These are phyloP conservation scores for Gobio gobio DNA, from an alignment of 2,113 vertebrate genomes.

Conservation along the genomic window DNA sequence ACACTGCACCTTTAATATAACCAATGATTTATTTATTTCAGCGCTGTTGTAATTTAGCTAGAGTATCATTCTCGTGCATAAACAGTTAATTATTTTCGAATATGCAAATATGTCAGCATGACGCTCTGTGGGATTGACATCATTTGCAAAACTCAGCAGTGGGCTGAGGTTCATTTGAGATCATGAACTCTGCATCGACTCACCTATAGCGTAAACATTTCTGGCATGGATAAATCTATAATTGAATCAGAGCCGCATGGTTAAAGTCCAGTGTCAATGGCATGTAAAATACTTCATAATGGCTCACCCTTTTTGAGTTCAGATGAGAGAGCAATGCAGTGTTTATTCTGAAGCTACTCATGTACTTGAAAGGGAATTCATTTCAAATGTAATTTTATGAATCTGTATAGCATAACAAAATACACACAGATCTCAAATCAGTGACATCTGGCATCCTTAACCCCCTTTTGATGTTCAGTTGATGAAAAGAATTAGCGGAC, in stretches of 20 bases:
- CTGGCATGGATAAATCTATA: not conserved
- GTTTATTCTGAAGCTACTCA: not conserved
- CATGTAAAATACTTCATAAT: not conserved
- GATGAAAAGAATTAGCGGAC: not conserved
- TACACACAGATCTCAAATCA: not conserved
- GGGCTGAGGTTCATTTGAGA: slow-evolving; percentile 16
- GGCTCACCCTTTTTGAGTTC: not conserved
- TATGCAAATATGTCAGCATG: slow-evolving; percentile 26
- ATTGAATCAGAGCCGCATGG: slow-evolving; percentile 15
- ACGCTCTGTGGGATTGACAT: slow-evolving; percentile 7
- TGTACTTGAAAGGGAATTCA: not conserved
- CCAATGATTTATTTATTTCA: no score
- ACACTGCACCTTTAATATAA: no score
- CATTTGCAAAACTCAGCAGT: slow-evolving; percentile 44
- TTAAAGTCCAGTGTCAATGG: not conserved
- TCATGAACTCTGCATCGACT: slow-evolving; percentile 5
- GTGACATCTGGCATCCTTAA: not conserved
- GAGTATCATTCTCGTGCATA: slow-evolving; percentile 7
- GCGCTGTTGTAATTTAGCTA: not conserved
- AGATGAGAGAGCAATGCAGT: not conserved
- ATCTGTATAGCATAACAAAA: not conserved
- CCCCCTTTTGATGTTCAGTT: not conserved
- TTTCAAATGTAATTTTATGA: not conserved
- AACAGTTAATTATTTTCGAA: not conserved
- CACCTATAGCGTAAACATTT: slow-evolving; percentile 3